Percentiles rank a stretch among this genome's conserved stretches.
Conservation (phyloP, 2,113 vertebrate species). For the Steatornis caripensis region DNA sequence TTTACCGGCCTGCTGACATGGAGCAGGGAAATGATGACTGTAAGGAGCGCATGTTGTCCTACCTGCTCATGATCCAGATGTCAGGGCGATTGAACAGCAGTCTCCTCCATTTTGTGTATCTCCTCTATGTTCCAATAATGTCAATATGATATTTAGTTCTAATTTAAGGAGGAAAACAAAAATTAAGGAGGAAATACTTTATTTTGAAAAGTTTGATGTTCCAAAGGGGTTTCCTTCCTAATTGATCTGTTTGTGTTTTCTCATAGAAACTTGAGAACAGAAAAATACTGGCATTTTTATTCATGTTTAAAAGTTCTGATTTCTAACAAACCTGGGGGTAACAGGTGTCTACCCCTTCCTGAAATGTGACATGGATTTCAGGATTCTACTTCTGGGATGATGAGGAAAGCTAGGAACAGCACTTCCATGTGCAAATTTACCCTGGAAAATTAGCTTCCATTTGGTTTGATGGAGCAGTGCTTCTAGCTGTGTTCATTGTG, state of each 20-base stretch:
- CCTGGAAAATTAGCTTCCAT: background rate
- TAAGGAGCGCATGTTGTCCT: background rate
- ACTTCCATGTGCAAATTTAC: background rate
- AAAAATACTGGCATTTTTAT: background rate
- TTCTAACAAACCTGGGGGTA: background rate
- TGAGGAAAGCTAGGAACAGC: background rate
- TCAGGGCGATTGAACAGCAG: background rate
- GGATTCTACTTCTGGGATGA: background rate
- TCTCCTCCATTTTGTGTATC: background rate
- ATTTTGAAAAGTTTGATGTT: background rate
- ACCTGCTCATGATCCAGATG: background rate
- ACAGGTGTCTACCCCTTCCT: background rate
- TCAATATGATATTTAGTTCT: background rate
- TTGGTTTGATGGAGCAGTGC: background rate
- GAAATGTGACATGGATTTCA: background rate
- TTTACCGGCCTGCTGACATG: background rate
- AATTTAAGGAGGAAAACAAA: background rate
- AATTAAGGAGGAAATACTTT: background rate
- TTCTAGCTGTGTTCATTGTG: background rate
- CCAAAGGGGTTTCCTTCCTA: background rate
- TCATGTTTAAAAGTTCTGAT: background rate
- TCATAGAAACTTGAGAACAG: background rate
- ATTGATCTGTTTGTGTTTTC: background rate
- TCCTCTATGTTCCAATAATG: background rate
- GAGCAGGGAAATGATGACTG: background rate